Conservation (phyloP, 1,140 invertebrate species). For the Camponotus vicinus region DNA sequence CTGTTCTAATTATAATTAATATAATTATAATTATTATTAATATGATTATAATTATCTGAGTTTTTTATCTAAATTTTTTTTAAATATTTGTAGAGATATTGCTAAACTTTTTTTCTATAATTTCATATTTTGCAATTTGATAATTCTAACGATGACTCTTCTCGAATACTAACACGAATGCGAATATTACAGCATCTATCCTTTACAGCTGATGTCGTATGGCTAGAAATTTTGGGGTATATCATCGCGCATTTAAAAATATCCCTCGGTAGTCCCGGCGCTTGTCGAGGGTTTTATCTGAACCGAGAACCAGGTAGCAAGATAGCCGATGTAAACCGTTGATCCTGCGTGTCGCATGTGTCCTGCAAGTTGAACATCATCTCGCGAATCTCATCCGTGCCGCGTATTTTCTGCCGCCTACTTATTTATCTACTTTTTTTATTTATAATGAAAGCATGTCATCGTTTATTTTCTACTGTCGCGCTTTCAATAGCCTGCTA, state of each 20-base stretch:
- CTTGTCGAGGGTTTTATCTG: constrained; percentile 8
- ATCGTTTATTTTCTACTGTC: constrained; percentile 35
- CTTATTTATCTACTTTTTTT: constrained; percentile 6
- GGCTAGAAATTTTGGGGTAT: constrained; percentile 18
- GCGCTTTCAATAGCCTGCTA: background rate
- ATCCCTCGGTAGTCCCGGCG: background rate
- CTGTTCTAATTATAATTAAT: no score
- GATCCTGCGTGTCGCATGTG: constrained; percentile 23
- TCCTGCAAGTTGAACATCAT: constrained; percentile 31
- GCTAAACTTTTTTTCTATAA: background rate
- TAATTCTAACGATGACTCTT: background rate
- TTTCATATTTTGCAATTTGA: background rate
- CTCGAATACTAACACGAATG: background rate
- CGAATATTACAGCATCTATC: background rate
- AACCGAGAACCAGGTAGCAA: background rate
- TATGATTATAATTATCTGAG: background rate
- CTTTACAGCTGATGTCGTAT: background rate
- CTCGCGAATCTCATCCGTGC: background rate
- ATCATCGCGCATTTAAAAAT: constrained; percentile 19
- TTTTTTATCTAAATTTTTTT: background rate
- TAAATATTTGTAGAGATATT: background rate
- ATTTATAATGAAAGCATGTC: constrained; percentile 31
- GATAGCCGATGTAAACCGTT: constrained; percentile 27
- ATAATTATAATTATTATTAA: no score
- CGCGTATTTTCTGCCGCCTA: background rate